Evolutionary conservation across 2,888 invertebrate species (phyloP), one percentile per base, ranked within the genome.

Genomic region (Phytoseiulus persimilis): DNA sequence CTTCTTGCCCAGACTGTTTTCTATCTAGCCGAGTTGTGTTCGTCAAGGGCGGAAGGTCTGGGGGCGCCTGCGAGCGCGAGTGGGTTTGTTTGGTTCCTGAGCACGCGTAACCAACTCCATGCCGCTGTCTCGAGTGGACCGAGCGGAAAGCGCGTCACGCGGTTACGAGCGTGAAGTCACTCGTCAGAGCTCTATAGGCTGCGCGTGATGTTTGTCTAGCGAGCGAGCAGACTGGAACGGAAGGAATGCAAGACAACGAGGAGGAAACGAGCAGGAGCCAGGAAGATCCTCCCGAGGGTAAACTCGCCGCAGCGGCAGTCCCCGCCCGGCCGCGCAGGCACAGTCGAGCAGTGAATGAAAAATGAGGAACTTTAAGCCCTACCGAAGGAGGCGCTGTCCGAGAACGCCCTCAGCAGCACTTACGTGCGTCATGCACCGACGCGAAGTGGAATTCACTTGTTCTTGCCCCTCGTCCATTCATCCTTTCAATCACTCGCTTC

Each of bases 151-250:
- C 28, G 83, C 87, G 87, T 87, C 87, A 87, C 87, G 87, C 32
- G 33, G 33, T 31, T 87, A 87, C 87, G 87, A 87, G 87, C 87
- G 32, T 45, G 45, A 32, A 33, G 87, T 65, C 65, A 65, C 65
- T 65, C 65, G 65, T 14, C 65, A 65, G 65, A 18, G 1, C 65
- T 23, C 65, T 65, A 9, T 9, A 6, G n/a, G 18, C 65, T 65
- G 65, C 65, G 39, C 39, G 39, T 39, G 23, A 65, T 65, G 65
- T 65, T 65, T 65, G 65, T 65, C 65, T 65, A 65, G 11, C 65
- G 65, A 65, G 65, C 65, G 65, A 65, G 18, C 65, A 65, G 65
- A 65, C 65, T 14, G 28, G 65, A 65, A 28, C 23, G 28, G 65
- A 28, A 65, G 65, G 23, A 28, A 65, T 65, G 65, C 65, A 28